phyloP scores from a whole-genome alignment of 2,113 vertebrate species.

The Cryptomyrus ogoouensis region DNA sequence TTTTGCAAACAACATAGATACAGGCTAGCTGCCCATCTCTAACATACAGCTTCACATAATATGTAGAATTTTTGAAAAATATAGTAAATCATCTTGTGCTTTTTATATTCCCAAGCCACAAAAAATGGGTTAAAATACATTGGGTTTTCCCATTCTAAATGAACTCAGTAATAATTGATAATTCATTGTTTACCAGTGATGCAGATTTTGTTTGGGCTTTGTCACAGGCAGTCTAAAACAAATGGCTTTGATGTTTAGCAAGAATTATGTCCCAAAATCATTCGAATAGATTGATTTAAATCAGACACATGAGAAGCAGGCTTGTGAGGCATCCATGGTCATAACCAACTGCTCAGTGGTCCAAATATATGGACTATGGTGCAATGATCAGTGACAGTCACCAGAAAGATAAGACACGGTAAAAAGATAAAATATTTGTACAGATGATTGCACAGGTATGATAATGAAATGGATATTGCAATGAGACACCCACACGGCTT shows the following conservation, averaged over 20 bases:
- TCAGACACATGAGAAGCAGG: slow-evolving; percentile 19
- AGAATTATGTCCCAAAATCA: background rate
- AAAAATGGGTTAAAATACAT: background rate
- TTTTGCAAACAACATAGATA: background rate
- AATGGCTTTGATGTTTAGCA: background rate
- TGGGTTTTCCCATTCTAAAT: background rate
- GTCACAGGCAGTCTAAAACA: background rate
- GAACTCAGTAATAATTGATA: background rate
- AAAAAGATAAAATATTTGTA: slow-evolving; percentile 34
- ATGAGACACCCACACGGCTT: slow-evolving; percentile 42
- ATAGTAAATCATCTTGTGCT: background rate
- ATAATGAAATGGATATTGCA: slow-evolving; percentile 43
- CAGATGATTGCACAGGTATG: slow-evolving; percentile 40
- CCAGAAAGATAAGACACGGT: slow-evolving; percentile 40
- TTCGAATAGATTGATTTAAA: background rate
- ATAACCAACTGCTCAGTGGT: slow-evolving; percentile 65
- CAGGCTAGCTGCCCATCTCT: background rate
- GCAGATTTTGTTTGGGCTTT: background rate
- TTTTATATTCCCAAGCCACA: background rate
- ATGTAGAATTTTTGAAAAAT: background rate
- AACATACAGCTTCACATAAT: background rate
- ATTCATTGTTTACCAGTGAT: background rate
- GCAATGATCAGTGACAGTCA: slow-evolving; percentile 44
- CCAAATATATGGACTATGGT: slow-evolving; percentile 65
- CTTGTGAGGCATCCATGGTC: slow-evolving; percentile 63